Base-by-base conservation (phyloP, 2,113 vertebrate genomes). In the Trochalopteron elliotii region DNA sequence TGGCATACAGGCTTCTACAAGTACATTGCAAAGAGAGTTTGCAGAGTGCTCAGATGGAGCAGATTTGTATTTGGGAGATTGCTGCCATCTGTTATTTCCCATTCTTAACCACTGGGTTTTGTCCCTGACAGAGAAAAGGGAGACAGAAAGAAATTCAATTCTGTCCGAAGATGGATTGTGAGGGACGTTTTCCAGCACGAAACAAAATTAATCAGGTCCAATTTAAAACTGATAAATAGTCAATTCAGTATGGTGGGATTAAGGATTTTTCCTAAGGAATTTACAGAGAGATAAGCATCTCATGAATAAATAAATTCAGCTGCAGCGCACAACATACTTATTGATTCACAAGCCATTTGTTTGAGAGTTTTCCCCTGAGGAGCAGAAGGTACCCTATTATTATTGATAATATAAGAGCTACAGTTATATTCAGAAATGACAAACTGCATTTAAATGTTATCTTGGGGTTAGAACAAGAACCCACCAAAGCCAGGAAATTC, bases 221-320 rank as follows among this genome's bases (percentile, higher is more conserved):
- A 98, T 98, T 98, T 97, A 96, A 97, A 97, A 96, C 90, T 97
- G 98, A 98, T 98, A 98, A 97, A 96, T 96, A 97, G 98, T 97
- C 97, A 94, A 94, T 97, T 97, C 96, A 97, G 94, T 96, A 95
- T 96, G 95, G 94, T 72, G 59, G 95, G 96, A 98, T 98, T 98
- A 98, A 97, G 97, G 96, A 98, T 95, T 97, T 97, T 96, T 96
- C 84, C 93, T 96, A 94, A 97, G 96, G 97, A 98, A 97, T 98
- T 97, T 97, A 89, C 86, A 60, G 70, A 93, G 86, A 98, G 95
- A 98, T 97, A 97, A 97, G 87, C 93, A 97, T 98, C 96, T 98
- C 97, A 98, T 98, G 98, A 98, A 98, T 98, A 98, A 98, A 97
- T 98, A 97, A 97, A 97, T 97, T 97, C 93, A 94, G 81, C 96